Percentiles rank a stretch among this genome's conserved stretches.
phyloP scores from a whole-genome alignment of 2,797 vertebrate species.

The Melanotaenia pygmaea region DNA sequence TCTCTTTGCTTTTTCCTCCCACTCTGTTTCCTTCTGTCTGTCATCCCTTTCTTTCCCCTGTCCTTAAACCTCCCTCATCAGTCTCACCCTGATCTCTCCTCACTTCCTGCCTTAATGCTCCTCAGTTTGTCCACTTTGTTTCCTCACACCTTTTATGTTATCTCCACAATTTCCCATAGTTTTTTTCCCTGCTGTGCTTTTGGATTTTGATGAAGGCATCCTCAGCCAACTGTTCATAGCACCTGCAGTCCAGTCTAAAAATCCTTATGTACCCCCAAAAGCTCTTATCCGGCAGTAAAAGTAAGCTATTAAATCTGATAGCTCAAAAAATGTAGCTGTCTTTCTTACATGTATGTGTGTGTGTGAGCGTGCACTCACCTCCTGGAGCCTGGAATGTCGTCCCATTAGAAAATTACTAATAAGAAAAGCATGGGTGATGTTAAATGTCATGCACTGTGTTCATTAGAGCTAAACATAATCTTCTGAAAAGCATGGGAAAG shows the following conservation, averaged over 20 bases:
- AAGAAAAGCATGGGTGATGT: slow-evolving; percentile 46
- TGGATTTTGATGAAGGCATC: slow-evolving; percentile 45
- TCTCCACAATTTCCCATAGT: slow-evolving; percentile 43
- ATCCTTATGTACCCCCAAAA: slow-evolving; percentile 30
- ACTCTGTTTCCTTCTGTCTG: slow-evolving; percentile 38
- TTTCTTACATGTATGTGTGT: slow-evolving; percentile 24
- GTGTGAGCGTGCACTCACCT: slow-evolving; percentile 24
- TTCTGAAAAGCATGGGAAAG: slow-evolving; percentile 21
- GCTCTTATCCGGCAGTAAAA: slow-evolving; percentile 64
- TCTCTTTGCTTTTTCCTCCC: slow-evolving; percentile 28
- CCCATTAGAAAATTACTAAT: slow-evolving; percentile 37
- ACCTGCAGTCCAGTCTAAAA: slow-evolving; percentile 61
- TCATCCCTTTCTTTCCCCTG: slow-evolving; percentile 44
- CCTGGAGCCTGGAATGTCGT: slow-evolving; percentile 41
- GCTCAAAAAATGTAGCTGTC: slow-evolving; percentile 33
- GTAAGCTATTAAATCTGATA: slow-evolving; percentile 60
- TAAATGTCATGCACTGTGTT: slow-evolving; percentile 10
- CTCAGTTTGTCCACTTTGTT: slow-evolving; percentile 30
- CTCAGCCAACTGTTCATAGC: slow-evolving; percentile 70
- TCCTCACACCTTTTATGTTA: slow-evolving; percentile 15
- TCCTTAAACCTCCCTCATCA: slow-evolving; percentile 38
- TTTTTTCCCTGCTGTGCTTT: slow-evolving; percentile 28
- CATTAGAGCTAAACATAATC: slow-evolving; percentile 25
- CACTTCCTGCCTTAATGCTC: slow-evolving; percentile 23
- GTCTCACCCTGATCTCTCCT: slow-evolving; percentile 41